Conservation (phyloP, 2,113 vertebrate genomes). For the Psittacula cyanocephala region DNA sequence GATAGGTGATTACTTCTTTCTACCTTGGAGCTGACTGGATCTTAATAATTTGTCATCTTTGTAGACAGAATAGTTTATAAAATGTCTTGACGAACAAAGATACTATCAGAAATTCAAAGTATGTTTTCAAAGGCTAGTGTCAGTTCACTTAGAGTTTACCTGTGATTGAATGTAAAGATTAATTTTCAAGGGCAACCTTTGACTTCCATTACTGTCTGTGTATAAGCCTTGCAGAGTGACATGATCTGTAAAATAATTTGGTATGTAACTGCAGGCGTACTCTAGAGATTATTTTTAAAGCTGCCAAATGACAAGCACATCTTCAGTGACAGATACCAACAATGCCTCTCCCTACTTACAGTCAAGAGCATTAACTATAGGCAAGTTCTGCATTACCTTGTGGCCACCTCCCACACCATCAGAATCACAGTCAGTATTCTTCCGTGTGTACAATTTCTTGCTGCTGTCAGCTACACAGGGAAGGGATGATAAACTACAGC, state of each 20-base stretch:
- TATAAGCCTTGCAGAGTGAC: neutral
- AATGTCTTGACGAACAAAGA: neutral
- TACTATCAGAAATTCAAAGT: constrained; percentile 10
- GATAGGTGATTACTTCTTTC: neutral
- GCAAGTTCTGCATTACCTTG: neutral
- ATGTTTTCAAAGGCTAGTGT: neutral
- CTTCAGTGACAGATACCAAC: neutral
- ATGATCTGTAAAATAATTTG: neutral
- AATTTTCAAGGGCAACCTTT: neutral
- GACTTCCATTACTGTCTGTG: neutral
- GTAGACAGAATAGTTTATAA: neutral
- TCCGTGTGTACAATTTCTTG: neutral
- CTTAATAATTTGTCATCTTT: neutral
- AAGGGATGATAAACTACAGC: neutral
- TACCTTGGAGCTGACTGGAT: neutral
- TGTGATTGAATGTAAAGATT: neutral
- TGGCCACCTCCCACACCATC: neutral
- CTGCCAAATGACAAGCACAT: neutral
- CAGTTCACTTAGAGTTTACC: neutral
- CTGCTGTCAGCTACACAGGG: neutral
- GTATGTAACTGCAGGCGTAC: neutral
- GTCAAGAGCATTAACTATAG: neutral
- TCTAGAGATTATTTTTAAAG: neutral
- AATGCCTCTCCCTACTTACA: neutral
- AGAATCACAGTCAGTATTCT: neutral